Evolutionary conservation across 2,113 vertebrate species (phyloP), one percentile per base, ranked within the genome.

Genomic region (Malurus elegans): DNA sequence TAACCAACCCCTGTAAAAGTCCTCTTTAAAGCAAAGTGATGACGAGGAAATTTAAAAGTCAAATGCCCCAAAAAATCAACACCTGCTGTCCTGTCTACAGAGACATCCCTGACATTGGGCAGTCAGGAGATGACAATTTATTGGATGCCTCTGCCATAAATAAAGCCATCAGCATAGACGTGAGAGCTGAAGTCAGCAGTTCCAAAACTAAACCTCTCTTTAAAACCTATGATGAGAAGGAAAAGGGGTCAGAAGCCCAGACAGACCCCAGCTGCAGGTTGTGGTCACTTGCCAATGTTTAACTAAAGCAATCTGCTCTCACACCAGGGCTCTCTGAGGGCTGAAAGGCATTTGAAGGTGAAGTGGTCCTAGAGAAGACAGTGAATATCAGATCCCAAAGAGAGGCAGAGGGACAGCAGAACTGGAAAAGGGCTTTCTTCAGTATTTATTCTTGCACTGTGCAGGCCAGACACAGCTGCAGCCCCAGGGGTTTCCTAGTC

Each of bases 141-240:
- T 56, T 14, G 72, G 65, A 38, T 44, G 9, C 28, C 51, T 70
- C 31, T 69, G 54, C 47, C 15, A 6, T 61, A 86, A 75, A 92
- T 56, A 92, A 70, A 91, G 42, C 67, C 24, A 64, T 64, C 31
- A 50, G 71, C 24, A 67, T 18, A 51, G 57, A 50, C 12, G 16
- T 44, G n/a, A 92, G 58, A 65, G 40, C 74, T 89, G 56, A 86
- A 92, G 54, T 72, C 93, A 92, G 88, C 70, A 78, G 61, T 78
- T 94, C 20, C 53, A 76, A 82, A 86, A 67, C 65, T 21, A 73
- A 79, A 74, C 36, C 2, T 48, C 28, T 79, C 56, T 88, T 82
- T 58, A 57, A 91, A 89, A 73, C 14, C 18, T 57, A 4, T 14
- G 12, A 86, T 7, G 12, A 82, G 58, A 81, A 87, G 25, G 44